These are phyloP conservation scores for Pitta sordida DNA, from an alignment of 2,113 vertebrate species.

Conservation along the genomic window DNA sequence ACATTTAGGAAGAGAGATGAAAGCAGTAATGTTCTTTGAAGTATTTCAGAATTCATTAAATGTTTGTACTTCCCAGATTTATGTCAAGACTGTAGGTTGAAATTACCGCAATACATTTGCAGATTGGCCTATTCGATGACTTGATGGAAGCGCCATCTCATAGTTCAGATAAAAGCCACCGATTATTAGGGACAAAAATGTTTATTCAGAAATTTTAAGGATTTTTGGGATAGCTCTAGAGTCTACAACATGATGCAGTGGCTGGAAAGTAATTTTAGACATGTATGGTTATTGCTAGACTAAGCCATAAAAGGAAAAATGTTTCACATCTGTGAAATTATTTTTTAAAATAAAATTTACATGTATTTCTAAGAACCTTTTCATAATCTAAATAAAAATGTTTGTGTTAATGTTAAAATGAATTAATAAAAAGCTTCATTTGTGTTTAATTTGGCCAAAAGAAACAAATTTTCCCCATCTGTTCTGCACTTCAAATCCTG, in stretches of 20 bases:
- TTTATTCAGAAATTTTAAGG: background rate
- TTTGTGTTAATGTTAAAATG: background rate
- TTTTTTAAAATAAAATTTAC: background rate
- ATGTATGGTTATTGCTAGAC: background rate
- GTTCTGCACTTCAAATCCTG: background rate
- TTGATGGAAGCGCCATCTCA: background rate
- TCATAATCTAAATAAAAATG: background rate
- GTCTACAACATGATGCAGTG: background rate
- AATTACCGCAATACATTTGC: background rate
- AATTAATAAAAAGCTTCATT: background rate
- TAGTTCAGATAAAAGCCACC: background rate
- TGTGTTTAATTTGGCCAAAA: background rate
- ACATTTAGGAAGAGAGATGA: background rate
- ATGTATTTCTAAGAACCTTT: background rate
- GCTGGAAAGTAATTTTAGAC: background rate
- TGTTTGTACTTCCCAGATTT: background rate
- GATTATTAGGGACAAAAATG: background rate
- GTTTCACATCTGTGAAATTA: background rate
- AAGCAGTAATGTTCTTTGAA: background rate
- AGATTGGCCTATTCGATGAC: background rate
- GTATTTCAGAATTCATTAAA: background rate
- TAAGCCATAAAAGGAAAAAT: background rate
- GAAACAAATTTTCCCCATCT: background rate
- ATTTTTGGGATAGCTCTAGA: background rate
- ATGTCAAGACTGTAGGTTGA: background rate